A percentile compares a stretch with the other conserved stretches of the same genome.
phyloP scores from a whole-genome alignment of 2,113 vertebrate genomes.

The Caracal caracal region DNA sequence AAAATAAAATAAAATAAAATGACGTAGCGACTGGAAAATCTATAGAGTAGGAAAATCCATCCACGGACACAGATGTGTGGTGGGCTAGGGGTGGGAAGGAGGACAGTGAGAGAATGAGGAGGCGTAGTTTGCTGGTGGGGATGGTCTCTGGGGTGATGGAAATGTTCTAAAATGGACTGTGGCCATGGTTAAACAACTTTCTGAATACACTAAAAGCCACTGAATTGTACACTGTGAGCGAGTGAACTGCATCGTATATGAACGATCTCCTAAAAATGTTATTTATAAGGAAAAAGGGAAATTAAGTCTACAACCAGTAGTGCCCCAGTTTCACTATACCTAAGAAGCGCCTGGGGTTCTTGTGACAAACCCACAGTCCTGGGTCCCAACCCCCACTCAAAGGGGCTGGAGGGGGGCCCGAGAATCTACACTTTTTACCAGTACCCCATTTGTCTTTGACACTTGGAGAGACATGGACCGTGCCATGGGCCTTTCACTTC shows the following conservation, averaged over 20 bases:
- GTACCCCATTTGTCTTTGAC: not conserved
- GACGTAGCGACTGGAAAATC: not conserved
- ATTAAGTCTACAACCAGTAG: not conserved
- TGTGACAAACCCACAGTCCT: not conserved
- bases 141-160: not conserved
- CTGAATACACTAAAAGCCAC: not conserved
- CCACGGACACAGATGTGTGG: not conserved
- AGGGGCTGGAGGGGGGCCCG: not conserved
- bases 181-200: not conserved
- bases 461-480: not conserved
- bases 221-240: not conserved
- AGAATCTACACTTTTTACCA: not conserved
- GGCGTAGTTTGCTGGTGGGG: not conserved
- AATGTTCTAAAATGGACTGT: not conserved
- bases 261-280: not conserved
- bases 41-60: not conserved
- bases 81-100: not conserved
- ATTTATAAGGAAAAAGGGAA: not conserved
- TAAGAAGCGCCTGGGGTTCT: not conserved
- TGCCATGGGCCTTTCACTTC: not conserved
- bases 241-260: not conserved
- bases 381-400: not conserved
- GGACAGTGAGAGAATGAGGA: not conserved
- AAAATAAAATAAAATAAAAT: not conserved
- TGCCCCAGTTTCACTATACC: not conserved